phyloP scores from a whole-genome alignment of 2,797 vertebrate genomes.

The Pangasius larnaudii region DNA sequence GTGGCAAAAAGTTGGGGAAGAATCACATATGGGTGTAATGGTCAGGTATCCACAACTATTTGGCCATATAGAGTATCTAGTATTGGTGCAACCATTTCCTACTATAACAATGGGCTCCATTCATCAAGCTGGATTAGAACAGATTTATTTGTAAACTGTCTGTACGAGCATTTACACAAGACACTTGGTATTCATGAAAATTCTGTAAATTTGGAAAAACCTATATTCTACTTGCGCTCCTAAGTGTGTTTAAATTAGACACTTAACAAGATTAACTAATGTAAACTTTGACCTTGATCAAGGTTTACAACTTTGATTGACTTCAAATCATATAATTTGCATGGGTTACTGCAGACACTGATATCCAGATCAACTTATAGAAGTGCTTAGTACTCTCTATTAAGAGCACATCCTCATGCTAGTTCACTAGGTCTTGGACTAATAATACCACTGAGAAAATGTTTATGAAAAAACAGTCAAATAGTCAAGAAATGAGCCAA shows the following conservation, averaged over 20 bases:
- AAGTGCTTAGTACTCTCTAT: not conserved
- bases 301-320: not conserved
- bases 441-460: not conserved
- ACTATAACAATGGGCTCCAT: not conserved
- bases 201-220: not conserved
- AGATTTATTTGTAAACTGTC: not conserved
- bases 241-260: not conserved
- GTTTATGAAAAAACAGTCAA: not conserved
- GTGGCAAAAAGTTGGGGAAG: too few species aligned
- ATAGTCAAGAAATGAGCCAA: not conserved
- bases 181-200: not conserved
- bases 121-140: not conserved
- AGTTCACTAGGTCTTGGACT: not conserved
- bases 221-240: not conserved
- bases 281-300: not conserved
- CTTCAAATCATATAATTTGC: not conserved
- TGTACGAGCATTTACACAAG: too few species aligned
- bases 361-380: not conserved
- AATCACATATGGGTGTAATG: too few species aligned
- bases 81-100: not conserved
- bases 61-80: too few species aligned
- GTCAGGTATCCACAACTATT: too few species aligned
- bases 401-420: too few species aligned
- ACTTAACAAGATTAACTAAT: not conserved
- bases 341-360: not conserved